These are phyloP conservation scores for Cichladusa arquata DNA, from an alignment of 2,113 vertebrate species.

Conservation along the genomic window DNA sequence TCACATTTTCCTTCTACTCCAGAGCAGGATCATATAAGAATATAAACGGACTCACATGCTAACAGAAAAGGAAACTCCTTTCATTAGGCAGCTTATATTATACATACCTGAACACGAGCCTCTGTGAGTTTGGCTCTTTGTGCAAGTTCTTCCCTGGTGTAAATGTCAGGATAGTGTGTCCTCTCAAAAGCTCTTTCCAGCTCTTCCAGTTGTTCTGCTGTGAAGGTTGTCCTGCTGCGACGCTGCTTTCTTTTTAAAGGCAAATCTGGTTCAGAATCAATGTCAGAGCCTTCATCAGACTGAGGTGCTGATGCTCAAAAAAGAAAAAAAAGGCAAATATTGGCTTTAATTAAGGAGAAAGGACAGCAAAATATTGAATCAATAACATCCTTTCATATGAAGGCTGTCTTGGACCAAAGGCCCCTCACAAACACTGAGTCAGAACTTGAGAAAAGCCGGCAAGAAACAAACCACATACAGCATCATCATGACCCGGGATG, in stretches of 20 bases:
- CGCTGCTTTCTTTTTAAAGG: slow-evolving; percentile 97
- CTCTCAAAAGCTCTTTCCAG: slow-evolving; percentile 96
- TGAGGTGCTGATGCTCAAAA: slow-evolving; percentile 82
- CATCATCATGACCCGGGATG: neutral
- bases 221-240: slow-evolving; percentile 95
- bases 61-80: neutral
- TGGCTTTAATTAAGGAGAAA: neutral
- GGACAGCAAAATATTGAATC: neutral
- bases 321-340: neutral
- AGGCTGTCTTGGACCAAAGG: neutral
- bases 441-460: neutral
- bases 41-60: neutral
- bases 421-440: accelerated
- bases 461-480: neutral
- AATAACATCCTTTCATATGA: neutral
- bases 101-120: slow-evolving; percentile 92
- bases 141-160: slow-evolving; percentile 95
- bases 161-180: slow-evolving; percentile 98
- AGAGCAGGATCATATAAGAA: neutral
- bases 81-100: neutral
- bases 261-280: slow-evolving; percentile 95
- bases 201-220: slow-evolving; percentile 95
- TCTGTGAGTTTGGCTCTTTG: slow-evolving; percentile 97
- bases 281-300: slow-evolving; percentile 96
- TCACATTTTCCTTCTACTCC: neutral